phyloP scores from a whole-genome alignment of 92 coral and sea anemone species.

The Epizoanthus fatuus region DNA sequence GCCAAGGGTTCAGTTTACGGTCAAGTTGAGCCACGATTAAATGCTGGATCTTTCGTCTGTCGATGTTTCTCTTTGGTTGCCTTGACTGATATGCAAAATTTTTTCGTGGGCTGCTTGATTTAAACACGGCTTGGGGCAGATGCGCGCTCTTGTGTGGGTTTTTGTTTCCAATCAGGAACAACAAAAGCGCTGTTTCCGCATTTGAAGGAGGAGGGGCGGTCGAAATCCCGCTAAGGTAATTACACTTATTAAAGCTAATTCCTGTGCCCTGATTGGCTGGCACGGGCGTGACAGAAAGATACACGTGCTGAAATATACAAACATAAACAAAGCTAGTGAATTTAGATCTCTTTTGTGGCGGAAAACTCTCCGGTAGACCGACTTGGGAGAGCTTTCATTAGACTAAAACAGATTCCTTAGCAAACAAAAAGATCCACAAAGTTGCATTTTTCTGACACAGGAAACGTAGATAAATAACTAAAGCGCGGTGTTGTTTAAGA shows the following conservation, averaged over 20 bases:
- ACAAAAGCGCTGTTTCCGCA: constrained; percentile 86
- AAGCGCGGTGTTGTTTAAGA: not conserved
- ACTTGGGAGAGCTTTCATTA: constrained; percentile 7
- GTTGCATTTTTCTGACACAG: not conserved
- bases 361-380: not conserved
- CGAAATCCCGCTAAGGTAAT: constrained; percentile 49
- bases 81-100: constrained; percentile 32
- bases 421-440: not conserved
- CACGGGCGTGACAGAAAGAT: constrained; percentile 42
- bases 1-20: not conserved
- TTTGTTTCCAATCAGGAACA: constrained; percentile 77
- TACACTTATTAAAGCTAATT: constrained; percentile 63
- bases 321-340: constrained; percentile 58
- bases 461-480: not conserved
- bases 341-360: constrained; percentile 12
- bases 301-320: constrained; percentile 76
- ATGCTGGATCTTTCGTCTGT: not conserved
- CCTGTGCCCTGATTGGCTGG: constrained; percentile 52
- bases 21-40: not conserved
- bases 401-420: not conserved
- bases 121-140: constrained; percentile 66
- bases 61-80: constrained; percentile 28
- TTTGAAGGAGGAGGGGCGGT: constrained; percentile 76
- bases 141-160: constrained; percentile 72
- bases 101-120: constrained; percentile 45